Percentiles rank a stretch among this genome's conserved stretches.
Evolutionary conservation across 2,888 invertebrate genomes (phyloP).

Genomic region (Colletes collaris): DNA sequence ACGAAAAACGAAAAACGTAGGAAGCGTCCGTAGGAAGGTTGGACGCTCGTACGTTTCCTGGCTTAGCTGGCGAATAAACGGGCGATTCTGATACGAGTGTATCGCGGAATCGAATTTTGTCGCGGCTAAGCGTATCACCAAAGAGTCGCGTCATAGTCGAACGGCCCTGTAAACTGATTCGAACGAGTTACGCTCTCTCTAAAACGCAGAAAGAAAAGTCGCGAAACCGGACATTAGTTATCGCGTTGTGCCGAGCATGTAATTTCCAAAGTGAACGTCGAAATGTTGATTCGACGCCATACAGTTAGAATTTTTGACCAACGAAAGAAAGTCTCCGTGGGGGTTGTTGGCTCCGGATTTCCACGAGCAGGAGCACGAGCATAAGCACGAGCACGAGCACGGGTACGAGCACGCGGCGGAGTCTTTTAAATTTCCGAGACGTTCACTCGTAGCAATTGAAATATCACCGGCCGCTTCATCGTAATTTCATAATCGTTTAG

Average conservation of each 20-base stretch:
- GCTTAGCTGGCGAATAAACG: not conserved
- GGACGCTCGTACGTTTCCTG: too few species aligned
- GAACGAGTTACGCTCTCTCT: conserved; percentile 39
- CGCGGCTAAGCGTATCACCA: conserved; percentile 41
- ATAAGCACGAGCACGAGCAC: not conserved
- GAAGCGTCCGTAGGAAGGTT: too few species aligned
- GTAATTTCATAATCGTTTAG: too few species aligned
- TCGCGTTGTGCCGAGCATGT: not conserved
- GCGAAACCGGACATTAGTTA: conserved; percentile 22
- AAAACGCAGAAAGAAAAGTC: conserved; percentile 35
- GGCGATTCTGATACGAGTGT: not conserved
- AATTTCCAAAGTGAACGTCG: conserved; percentile 20
- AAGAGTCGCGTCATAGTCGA: conserved; percentile 27
- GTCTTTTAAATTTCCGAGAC: not conserved
- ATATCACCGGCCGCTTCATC: too few species aligned
- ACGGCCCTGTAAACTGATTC: conserved; percentile 49
- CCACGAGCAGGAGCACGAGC: not conserved
- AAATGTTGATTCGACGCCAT: conserved; percentile 9
- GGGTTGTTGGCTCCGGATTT: not conserved
- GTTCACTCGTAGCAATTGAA: too few species aligned
- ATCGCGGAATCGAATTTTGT: conserved; percentile 49
- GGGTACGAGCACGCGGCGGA: not conserved
- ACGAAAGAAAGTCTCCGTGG: not conserved
- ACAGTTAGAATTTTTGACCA: not conserved
- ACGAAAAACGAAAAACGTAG: too few species aligned